Conservation (phyloP, 1,140 invertebrate species). For the Apis florea region DNA sequence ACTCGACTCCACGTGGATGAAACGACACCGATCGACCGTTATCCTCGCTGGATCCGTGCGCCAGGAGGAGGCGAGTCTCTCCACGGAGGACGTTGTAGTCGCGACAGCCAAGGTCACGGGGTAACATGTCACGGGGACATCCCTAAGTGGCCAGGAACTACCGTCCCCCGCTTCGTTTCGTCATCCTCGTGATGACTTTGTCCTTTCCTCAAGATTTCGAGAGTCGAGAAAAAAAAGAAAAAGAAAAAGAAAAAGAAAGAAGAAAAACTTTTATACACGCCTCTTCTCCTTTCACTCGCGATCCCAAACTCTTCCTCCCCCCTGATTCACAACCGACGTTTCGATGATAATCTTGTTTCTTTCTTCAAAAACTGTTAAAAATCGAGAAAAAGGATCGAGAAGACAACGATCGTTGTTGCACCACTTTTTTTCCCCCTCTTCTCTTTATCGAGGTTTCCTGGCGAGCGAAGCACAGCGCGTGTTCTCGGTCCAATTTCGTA, state of each 20-base stretch:
- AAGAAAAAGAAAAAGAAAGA: too few relatives aligned
- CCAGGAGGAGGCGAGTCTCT: conserved; percentile 59
- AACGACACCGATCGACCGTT: conserved; percentile 51
- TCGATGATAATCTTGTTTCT: too few relatives aligned
- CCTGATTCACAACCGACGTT: too few relatives aligned
- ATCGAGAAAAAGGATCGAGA: too few relatives aligned
- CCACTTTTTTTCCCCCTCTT: too few relatives aligned
- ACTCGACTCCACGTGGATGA: conserved; percentile 57
- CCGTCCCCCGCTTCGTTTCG: conserved; percentile 37
- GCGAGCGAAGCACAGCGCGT: too few relatives aligned
- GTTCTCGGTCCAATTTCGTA: too few relatives aligned
- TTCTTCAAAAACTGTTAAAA: too few relatives aligned
- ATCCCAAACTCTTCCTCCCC: not conserved
- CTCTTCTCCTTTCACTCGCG: not conserved
- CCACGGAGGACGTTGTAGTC: conserved; percentile 69
- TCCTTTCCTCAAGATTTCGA: not conserved
- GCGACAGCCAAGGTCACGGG: conserved; percentile 72
- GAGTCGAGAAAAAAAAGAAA: too few relatives aligned
- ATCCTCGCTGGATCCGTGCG: conserved; percentile 56
- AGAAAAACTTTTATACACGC: too few relatives aligned
- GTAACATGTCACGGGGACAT: conserved; percentile 78
- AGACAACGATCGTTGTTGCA: too few relatives aligned
- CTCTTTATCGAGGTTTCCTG: too few relatives aligned
- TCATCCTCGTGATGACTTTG: conserved; percentile 18
- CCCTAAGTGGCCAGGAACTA: conserved; percentile 55